Evolutionary conservation across 2,797 vertebrate genomes (phyloP).

Genomic region (Coracias cyanogaster): DNA sequence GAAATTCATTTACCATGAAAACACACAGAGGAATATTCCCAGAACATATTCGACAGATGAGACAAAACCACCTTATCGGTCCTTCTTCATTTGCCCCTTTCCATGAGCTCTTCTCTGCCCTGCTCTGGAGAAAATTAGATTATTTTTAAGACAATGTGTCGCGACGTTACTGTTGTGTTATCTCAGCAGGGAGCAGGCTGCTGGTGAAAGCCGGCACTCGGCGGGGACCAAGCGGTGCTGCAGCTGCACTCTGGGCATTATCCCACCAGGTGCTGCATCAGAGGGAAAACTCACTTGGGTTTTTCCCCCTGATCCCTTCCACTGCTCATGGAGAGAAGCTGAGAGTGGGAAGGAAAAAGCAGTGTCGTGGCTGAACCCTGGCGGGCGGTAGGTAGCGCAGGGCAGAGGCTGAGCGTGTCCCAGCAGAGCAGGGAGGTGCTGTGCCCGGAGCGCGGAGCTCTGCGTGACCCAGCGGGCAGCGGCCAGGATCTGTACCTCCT

Average conservation of each 20-base stretch:
- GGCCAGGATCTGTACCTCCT: background rate
- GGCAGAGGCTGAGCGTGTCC: background rate
- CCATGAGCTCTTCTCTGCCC: background rate
- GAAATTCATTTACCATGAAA: background rate
- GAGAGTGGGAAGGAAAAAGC: background rate
- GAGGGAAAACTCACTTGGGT: background rate
- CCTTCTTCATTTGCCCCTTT: background rate
- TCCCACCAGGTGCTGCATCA: background rate
- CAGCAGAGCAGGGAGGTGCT: background rate
- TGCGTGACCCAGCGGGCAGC: background rate
- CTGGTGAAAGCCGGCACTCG: background rate
- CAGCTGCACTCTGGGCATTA: background rate
- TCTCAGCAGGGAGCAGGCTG: background rate
- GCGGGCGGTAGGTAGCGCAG: background rate
- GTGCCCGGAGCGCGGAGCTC: background rate
- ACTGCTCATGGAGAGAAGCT: background rate
- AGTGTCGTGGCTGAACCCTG: rapidly evolving
- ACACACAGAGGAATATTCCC: background rate
- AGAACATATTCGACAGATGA: rapidly evolving
- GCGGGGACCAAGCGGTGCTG: background rate
- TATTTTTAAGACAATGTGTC: background rate
- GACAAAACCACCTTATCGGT: background rate
- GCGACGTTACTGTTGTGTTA: background rate
- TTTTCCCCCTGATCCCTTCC: background rate
- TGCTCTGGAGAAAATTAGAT: background rate